phyloP scores from a whole-genome alignment of 2,888 invertebrate species.

The Protophormia terraenovae region DNA sequence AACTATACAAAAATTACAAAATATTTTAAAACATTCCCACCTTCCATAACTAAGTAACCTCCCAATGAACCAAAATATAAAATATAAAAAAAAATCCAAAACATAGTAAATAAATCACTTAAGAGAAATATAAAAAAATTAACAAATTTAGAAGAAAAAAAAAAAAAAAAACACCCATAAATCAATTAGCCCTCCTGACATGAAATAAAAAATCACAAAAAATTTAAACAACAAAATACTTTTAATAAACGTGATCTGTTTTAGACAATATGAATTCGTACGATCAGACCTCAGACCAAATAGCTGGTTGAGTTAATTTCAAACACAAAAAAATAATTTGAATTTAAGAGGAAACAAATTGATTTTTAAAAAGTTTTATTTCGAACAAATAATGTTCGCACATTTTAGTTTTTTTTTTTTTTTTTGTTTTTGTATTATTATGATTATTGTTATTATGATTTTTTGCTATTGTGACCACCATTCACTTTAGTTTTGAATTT shows the following conservation, averaged over 20 bases:
- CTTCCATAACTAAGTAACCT: not conserved
- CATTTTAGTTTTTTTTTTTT: not conserved
- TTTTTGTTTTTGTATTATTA: not conserved
- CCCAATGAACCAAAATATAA: not conserved
- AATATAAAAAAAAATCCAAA: not conserved
- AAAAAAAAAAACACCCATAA: conserved; percentile 53
- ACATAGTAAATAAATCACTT: not conserved
- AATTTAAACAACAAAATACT: conserved; percentile 3
- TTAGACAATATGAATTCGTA: not conserved
- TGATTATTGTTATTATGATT: not conserved
- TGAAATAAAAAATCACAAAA: conserved; percentile 23
- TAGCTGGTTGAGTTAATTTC: not conserved
- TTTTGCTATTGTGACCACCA: conserved; percentile 1
- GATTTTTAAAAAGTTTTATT: conserved; percentile 31
- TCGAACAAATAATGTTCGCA: conserved; percentile 6
- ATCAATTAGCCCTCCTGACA: conserved; percentile 68
- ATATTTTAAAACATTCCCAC: not conserved
- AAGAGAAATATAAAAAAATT: not conserved
- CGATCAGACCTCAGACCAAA: not conserved
- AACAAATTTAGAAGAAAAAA: not conserved
- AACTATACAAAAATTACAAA: not conserved
- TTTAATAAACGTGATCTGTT: conserved; percentile 29
- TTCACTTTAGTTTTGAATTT: conserved; percentile 4
- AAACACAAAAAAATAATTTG: not conserved
- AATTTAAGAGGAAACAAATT: conserved; percentile 38